Evolutionary conservation across 2,113 vertebrate genomes (phyloP).

Genomic region (Mormyrus iriodes): DNA sequence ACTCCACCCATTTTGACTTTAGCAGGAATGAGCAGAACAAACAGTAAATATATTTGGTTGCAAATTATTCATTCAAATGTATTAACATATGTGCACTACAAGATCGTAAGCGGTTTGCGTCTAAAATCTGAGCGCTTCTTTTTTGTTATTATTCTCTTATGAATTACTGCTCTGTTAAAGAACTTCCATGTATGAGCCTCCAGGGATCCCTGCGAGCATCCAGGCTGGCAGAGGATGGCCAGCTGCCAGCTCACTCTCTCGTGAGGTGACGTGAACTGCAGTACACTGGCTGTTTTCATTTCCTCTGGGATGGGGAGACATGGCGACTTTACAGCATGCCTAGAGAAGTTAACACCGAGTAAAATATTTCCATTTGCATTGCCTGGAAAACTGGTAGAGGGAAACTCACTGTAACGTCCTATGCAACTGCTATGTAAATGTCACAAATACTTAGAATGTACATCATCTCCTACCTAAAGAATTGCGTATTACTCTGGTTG

Average conservation of each 20-base stretch:
- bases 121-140: not conserved
- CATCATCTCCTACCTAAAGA: not conserved
- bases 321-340: not conserved
- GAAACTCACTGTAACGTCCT: not conserved
- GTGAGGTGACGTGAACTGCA: not conserved
- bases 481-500: slow-evolving; percentile 8
- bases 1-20: not conserved
- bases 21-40: not conserved
- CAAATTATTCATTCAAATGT: not conserved
- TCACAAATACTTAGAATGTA: not conserved
- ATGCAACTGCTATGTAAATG: not conserved
- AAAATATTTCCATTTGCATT: not conserved
- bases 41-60: not conserved
- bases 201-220: not conserved
- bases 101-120: not conserved
- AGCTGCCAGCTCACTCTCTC: not conserved
- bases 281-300: not conserved
- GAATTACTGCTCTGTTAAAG: not conserved
- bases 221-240: not conserved
- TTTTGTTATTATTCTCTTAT: not conserved
- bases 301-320: not conserved
- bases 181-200: not conserved
- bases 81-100: not conserved
- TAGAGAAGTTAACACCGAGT: not conserved
- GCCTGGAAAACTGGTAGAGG: not conserved